A percentile compares a stretch with the other conserved stretches of the same genome.
These are phyloP conservation scores for Hydropsyche betteni DNA, from an alignment of 2,888 invertebrate genomes.

Conservation along the genomic window DNA sequence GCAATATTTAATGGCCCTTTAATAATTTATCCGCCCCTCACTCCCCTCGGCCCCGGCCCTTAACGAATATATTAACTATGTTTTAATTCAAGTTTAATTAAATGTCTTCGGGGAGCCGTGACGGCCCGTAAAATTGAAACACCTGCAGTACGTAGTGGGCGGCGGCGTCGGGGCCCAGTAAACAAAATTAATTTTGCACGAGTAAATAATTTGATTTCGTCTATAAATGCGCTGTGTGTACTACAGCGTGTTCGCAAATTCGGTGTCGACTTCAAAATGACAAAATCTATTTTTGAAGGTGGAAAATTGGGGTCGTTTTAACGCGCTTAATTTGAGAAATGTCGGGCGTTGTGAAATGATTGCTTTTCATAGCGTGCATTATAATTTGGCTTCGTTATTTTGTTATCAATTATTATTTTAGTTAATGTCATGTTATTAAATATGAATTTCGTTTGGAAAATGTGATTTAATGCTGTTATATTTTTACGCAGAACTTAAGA, in stretches of 20 bases:
- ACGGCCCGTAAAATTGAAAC: conserved; percentile 33
- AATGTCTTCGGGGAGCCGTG: conserved; percentile 27
- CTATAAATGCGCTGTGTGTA: not conserved
- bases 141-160: conserved; percentile 7
- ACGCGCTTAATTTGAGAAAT: too few relatives aligned
- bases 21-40: conserved; percentile 11
- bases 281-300: not conserved
- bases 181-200: conserved; percentile 26
- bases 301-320: too few relatives aligned
- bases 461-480: too few relatives aligned
- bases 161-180: not conserved
- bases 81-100: conserved; percentile 32
- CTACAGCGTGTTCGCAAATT: not conserved
- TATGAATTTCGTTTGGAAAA: too few relatives aligned
- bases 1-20: conserved; percentile 28
- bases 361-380: too few relatives aligned
- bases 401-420: too few relatives aligned
- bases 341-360: too few relatives aligned
- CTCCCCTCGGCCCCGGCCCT: not conserved
- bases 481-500: too few relatives aligned
- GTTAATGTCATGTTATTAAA: too few relatives aligned
- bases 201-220: conserved; percentile 21
- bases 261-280: not conserved
- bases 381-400: too few relatives aligned
- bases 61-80: conserved; percentile 29